Conservation (phyloP, 1,140 invertebrate genomes). For the Pseudomyrmex sp. region DNA sequence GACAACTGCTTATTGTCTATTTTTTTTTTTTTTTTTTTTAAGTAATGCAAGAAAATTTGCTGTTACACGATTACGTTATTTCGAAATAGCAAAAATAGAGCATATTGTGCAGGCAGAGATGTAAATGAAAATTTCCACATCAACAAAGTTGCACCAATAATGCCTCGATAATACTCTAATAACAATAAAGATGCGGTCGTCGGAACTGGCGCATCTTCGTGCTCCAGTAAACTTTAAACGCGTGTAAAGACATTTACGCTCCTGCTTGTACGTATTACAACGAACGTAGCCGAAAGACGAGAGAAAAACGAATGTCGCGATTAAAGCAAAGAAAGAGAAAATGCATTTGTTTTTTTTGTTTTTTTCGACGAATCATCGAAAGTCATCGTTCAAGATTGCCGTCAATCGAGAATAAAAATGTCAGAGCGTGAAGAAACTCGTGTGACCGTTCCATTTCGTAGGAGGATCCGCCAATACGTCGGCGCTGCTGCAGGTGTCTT, state of each 20-base stretch:
- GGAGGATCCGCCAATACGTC: conserved; percentile 43
- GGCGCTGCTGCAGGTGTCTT: conserved; percentile 50
- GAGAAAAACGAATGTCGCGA: conserved; percentile 8
- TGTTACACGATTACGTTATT: not conserved
- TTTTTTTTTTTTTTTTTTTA: no score
- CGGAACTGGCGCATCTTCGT: no score
- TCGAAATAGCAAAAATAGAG: not conserved
- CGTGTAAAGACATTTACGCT: no score
- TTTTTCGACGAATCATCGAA: not conserved
- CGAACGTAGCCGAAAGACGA: not conserved
- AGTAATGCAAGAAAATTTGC: not conserved
- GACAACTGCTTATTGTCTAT: not conserved
- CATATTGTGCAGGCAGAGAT: no score
- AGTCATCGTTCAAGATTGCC: not conserved
- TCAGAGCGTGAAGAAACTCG: not conserved
- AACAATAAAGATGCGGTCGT: no score
- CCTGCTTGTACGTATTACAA: not conserved
- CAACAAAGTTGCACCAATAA: no score
- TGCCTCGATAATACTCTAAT: no score
- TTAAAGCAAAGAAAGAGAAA: not conserved
- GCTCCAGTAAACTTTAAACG: no score
- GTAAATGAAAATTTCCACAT: no score
- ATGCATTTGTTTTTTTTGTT: not conserved
- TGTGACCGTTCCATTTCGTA: not conserved
- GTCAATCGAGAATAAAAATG: not conserved